A percentile compares a stretch with the other conserved stretches of the same genome.
These are phyloP conservation scores for Lutjanus erythropterus DNA, from an alignment of 2,113 vertebrate species.

Conservation along the genomic window DNA sequence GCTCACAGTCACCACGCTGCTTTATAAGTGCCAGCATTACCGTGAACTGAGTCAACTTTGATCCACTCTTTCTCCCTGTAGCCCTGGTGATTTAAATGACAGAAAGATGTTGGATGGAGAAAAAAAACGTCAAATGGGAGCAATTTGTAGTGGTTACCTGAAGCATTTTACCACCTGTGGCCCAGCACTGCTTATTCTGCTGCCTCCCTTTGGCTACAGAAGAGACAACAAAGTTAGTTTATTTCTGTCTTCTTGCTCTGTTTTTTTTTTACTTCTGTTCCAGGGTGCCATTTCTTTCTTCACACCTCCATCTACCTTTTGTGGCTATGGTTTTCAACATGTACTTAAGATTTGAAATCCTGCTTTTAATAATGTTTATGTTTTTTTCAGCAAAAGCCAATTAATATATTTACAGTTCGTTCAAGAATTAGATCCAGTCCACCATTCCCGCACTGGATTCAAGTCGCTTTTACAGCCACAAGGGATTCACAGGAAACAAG, in stretches of 20 bases:
- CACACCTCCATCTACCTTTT: not conserved
- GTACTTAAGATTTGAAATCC: not conserved
- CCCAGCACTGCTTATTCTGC: constrained; percentile 15
- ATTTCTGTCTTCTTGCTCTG: not conserved
- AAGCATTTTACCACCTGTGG: constrained; percentile 59
- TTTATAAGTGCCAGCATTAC: constrained; percentile 19
- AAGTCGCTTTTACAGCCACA: not conserved
- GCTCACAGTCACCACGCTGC: constrained; percentile 28
- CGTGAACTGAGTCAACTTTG: constrained; percentile 42
- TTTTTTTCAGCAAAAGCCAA: not conserved
- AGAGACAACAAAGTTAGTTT: constrained; percentile 27
- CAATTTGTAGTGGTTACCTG: constrained; percentile 47
- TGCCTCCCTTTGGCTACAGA: constrained; percentile 24
- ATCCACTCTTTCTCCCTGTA: constrained; percentile 20
- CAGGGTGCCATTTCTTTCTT: not conserved
- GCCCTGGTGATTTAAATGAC: constrained; percentile 45
- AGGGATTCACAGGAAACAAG: not conserved
- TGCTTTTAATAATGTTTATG: not conserved
- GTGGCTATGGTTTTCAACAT: not conserved
- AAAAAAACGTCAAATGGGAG: constrained; percentile 55
- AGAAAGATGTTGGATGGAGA: constrained; percentile 30
- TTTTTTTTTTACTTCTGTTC: constrained; percentile 12
- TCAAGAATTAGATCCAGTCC: no score
- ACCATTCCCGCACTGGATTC: accelerated
- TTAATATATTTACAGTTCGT: not conserved